These are phyloP conservation scores for Macrophya annulata DNA, from an alignment of 2,888 invertebrate species.

Conservation along the genomic window DNA sequence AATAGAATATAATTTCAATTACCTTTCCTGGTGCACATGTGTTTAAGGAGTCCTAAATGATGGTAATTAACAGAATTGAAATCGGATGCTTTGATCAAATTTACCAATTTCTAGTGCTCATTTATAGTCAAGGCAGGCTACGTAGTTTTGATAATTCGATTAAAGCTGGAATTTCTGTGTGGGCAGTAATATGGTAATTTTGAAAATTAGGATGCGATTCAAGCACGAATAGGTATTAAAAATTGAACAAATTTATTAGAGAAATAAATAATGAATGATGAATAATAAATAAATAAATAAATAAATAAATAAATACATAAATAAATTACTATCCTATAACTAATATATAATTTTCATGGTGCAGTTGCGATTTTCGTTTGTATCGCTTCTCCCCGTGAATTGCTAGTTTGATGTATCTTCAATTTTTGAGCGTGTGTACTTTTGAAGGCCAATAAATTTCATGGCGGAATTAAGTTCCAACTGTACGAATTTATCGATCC, in stretches of 20 bases:
- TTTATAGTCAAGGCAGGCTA: neutral
- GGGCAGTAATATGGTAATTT: slow-evolving; percentile 3
- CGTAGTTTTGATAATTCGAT: slow-evolving; percentile 36
- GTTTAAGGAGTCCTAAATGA: neutral
- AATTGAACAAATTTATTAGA: slow-evolving; percentile 14
- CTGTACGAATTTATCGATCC: neutral
- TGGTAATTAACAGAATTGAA: slow-evolving; percentile 8
- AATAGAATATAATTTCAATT: slow-evolving; percentile 20
- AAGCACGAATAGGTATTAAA: neutral
- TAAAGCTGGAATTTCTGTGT: neutral
- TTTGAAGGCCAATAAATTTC: neutral
- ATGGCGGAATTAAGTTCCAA: neutral
- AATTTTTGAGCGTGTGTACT: neutral
- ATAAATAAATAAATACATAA: slow-evolving; percentile 36
- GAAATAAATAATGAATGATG: neutral
- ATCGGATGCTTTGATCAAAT: slow-evolving; percentile 30
- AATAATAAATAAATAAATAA: slow-evolving; percentile 44
- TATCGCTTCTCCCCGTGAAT: neutral
- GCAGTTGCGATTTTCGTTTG: slow-evolving; percentile 16
- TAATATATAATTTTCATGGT: neutral
- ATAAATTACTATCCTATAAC: slow-evolving; percentile 43
- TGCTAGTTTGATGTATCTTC: neutral
- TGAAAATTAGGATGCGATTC: neutral
- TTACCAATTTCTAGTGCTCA: neutral
- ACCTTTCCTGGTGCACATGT: neutral